Base-by-base conservation (phyloP, 1,140 invertebrate species). In the Zophobas atratus region DNA sequence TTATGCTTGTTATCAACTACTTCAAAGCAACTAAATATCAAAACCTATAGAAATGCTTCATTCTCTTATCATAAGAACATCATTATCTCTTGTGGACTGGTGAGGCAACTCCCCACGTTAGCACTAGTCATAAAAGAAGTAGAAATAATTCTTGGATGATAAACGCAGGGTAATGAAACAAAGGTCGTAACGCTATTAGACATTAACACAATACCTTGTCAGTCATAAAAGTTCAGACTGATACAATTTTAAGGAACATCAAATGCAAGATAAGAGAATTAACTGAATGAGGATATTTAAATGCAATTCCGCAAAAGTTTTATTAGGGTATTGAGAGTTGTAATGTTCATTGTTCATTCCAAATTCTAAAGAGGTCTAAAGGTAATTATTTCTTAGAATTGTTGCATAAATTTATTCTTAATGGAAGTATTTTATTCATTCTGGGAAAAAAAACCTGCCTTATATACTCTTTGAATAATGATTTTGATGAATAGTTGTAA, bases 221-320 rank as follows among this genome's bases (percentile, higher is more conserved):
- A n/a, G 20, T 1, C 32, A 55, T 34, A 55, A 55, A 46, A 46
- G 8, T 4, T 4, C 43, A 46, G 8, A 3, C 53, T 3, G 53
- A 55, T 55, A 60, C 56, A 60, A 60, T 60, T 60, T 60, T 60
- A 60, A 8, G 36, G 36, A 38, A 60, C 32, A 60, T 60, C 56
- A 67, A 41, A 67, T 67, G 60, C 60, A 41, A 67, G 39, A 67
- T 67, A 67, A 67, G 8, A 67, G 35, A 67, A 67, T 67, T 67
- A 67, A 41, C 60, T 43, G 39, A 67, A 67, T 67, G 38, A 67
- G 60, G 38, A 36, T 36, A 67, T 67, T 67, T 67, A 67, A 67
- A 67, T 67, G 60, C 60, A 67, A 67, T 67, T 67, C 60, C 33
- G 60, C n/a, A 43, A 43, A 67, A 67, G 60, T 67, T 67, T 67